phyloP scores from a whole-genome alignment of 2,113 vertebrate genomes.

The Pollachius pollachius region DNA sequence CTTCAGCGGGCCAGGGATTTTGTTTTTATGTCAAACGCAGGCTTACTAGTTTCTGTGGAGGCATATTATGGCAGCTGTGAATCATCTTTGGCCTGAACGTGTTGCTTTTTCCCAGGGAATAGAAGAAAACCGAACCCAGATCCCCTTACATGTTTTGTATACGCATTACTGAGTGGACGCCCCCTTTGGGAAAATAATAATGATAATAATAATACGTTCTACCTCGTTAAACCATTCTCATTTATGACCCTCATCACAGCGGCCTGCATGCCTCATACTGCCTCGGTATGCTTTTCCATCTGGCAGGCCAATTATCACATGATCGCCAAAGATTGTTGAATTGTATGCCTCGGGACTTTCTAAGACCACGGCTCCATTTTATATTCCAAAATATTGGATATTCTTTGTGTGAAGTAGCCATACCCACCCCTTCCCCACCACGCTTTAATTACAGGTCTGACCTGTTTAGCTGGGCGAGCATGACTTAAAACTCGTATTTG shows the following conservation, averaged over 20 bases:
- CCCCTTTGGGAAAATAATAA: slow-evolving; percentile 11
- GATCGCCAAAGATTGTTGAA: slow-evolving; percentile 47
- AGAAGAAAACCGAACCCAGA: slow-evolving; percentile 5
- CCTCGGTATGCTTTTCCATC: slow-evolving; percentile 66
- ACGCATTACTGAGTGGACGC: slow-evolving; percentile 6
- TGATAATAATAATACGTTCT: slow-evolving; percentile 31
- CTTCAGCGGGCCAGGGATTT: too few relatives aligned
- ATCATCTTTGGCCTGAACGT: background rate
- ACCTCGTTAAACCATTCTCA: slow-evolving; percentile 30
- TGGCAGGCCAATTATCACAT: slow-evolving; percentile 61
- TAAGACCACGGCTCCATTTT: slow-evolving; percentile 53
- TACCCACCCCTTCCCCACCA: slow-evolving; percentile 35
- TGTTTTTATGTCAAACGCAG: slow-evolving; percentile 27
- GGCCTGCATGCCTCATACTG: slow-evolving; percentile 47
- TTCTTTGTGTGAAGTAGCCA: slow-evolving; percentile 43
- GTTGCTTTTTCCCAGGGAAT: background rate
- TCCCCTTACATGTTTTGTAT: slow-evolving; percentile 37
- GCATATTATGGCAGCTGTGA: slow-evolving; percentile 24
- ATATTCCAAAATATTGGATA: slow-evolving; percentile 58
- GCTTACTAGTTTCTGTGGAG: slow-evolving; percentile 32
- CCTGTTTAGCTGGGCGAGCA: slow-evolving; percentile 59
- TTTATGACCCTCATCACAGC: slow-evolving; percentile 52
- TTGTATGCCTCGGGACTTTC: slow-evolving; percentile 59
- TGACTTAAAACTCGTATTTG: slow-evolving; percentile 51
- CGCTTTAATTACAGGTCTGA: slow-evolving; percentile 57